Conservation (phyloP, 2,797 vertebrate genomes). For the Semaprochilodus insignis region DNA sequence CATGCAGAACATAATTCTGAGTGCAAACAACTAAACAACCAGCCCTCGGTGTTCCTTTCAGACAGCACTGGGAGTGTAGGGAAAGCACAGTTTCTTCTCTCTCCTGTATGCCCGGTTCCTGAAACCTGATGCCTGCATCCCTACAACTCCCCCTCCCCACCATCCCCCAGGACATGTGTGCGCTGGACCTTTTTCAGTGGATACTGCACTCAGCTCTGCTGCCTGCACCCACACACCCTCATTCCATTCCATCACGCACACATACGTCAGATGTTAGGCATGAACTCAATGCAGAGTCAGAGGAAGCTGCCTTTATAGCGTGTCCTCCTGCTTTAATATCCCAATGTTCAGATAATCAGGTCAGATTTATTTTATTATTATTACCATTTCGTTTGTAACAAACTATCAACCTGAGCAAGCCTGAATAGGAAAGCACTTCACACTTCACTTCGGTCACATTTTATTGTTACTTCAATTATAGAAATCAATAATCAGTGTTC, state of each 20-base stretch:
- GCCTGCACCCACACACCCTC: neutral
- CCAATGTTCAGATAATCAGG: too few relatives aligned
- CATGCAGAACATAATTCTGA: too few relatives aligned
- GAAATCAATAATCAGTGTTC: too few relatives aligned
- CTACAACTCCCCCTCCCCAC: neutral
- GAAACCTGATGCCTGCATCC: neutral
- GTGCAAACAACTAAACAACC: too few relatives aligned
- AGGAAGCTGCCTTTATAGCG: too few relatives aligned
- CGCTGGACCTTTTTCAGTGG: neutral
- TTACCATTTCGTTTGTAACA: too few relatives aligned
- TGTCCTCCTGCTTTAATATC: too few relatives aligned
- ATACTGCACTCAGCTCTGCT: neutral
- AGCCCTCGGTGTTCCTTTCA: neutral
- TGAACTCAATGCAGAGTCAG: neutral
- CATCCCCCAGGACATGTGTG: neutral
- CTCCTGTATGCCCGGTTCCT: neutral
- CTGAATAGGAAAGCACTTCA: too few relatives aligned
- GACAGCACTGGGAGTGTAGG: neutral
- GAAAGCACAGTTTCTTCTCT: neutral
- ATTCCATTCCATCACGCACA: neutral
- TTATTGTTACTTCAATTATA: too few relatives aligned
- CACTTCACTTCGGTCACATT: too few relatives aligned
- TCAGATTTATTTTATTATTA: too few relatives aligned
- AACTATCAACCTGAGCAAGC: too few relatives aligned
- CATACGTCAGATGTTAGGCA: neutral